These are phyloP conservation scores for Physella acuta DNA, from an alignment of 1,140 invertebrate genomes.

Conservation along the genomic window DNA sequence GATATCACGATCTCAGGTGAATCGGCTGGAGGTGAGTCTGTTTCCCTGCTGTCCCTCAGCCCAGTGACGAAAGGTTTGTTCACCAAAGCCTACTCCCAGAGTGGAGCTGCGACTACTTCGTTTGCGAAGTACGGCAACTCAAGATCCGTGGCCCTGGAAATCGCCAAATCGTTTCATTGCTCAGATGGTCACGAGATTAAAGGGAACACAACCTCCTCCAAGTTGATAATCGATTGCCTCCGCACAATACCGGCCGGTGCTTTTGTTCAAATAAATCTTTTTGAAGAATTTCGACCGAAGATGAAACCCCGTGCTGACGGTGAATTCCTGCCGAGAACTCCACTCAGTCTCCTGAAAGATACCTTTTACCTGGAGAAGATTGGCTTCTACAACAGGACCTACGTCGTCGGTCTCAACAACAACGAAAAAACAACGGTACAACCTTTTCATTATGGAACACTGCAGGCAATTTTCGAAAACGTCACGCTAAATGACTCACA, in stretches of 20 bases:
- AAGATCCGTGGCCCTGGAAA: neutral
- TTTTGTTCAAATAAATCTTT: neutral
- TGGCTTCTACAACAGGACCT: neutral
- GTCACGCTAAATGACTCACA: neutral
- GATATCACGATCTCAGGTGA: conserved; percentile 44
- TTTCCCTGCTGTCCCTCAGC: conserved; percentile 25
- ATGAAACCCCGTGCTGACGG: neutral
- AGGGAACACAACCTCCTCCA: neutral
- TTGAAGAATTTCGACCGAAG: neutral
- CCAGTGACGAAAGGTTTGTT: conserved; percentile 33
- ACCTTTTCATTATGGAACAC: neutral
- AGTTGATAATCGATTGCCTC: neutral
- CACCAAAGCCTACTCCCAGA: neutral
- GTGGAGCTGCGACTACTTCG: neutral
- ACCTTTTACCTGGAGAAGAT: neutral
- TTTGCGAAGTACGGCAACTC: neutral
- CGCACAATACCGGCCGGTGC: neutral
- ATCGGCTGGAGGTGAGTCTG: conserved; percentile 36
- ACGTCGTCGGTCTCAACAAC: neutral
- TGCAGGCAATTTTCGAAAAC: neutral
- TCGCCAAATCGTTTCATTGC: neutral
- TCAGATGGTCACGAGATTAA: too few relatives aligned
- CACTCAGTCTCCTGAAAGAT: neutral
- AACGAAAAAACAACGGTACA: neutral
- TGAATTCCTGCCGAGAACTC: neutral